Base-by-base conservation (phyloP, 2,888 invertebrate species). In the Poecilus cupreus region DNA sequence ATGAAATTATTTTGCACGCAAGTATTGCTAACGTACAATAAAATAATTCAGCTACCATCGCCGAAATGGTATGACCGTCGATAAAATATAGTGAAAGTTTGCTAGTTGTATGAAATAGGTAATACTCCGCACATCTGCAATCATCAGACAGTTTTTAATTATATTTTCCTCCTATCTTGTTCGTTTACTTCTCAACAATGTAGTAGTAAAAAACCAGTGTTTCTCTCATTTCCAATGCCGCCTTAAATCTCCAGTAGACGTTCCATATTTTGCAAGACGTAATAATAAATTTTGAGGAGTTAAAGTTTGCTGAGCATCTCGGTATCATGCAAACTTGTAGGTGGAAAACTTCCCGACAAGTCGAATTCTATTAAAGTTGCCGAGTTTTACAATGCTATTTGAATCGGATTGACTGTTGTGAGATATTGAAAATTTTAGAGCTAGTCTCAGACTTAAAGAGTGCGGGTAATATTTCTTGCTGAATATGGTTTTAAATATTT, bases 361-460 rank as follows among this genome's bases (percentile, higher is more conserved):
- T 49, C 3, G 51, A 74, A 74, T 74, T 74, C 74, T 74, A 74
- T 74, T 74, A 74, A 74, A 74, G 49, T 74, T 74, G 49, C 22
- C 16, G 18, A 74, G 51, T 51, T 51, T 74, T 74, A 74, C 49
- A 74, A 74, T 74, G 74, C 51, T 49, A 74, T 74, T 74, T 24
- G 51, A 46, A 26, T 51, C 20, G 49, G 51, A 49, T 51, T 74
- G 74, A 51, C 26, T 74, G 72, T 37, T 46, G 72, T 13, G 22
- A 70, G 72, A 72, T 72, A 72, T 72, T 72, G 72, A 72, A 72
- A 72, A 72, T 72, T 72, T 72, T 16, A 72, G 20, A 18, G 46
- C 72, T 8, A 22, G 46, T 46, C 43, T 24, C 24, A 22, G 60
- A 24, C 60, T 22, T 60, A 22, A 72, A 13, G 60, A n/a, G n/a